phyloP scores from a whole-genome alignment of 2,888 invertebrate species.

The Dasysyrphus albostriatus region DNA sequence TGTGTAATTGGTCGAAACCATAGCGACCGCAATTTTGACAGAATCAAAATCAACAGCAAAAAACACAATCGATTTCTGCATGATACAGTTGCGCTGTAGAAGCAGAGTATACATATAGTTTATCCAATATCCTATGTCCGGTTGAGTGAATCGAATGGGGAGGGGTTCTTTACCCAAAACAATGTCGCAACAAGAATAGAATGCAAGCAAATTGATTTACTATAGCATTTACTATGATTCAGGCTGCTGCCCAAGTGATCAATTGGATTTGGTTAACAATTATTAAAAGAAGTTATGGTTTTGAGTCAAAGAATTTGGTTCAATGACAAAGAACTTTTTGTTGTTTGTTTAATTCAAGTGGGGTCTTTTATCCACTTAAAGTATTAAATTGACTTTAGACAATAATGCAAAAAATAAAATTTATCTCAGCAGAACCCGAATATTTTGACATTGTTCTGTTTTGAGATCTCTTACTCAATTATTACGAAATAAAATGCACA shows the following conservation, averaged over 20 bases:
- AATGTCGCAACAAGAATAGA: conserved; percentile 60
- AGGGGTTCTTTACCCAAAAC: conserved; percentile 31
- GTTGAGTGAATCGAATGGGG: conserved; percentile 47
- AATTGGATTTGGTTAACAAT: conserved; percentile 50
- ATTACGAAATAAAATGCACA: no score
- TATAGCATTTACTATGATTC: conserved; percentile 47
- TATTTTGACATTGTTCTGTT: no score
- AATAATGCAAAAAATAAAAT: no score
- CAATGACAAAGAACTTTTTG: conserved; percentile 3
- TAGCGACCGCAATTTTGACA: conserved; percentile 61
- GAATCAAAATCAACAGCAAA: conserved; percentile 38
- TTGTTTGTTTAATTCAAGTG: neutral
- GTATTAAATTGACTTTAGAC: no score
- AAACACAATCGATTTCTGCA: conserved; percentile 44
- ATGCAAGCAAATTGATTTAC: conserved; percentile 64
- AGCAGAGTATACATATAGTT: no score
- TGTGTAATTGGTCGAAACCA: conserved; percentile 63
- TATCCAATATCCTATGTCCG: conserved; percentile 49
- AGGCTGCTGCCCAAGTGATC: conserved; percentile 44
- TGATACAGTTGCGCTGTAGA: neutral
- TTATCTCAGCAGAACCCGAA: no score
- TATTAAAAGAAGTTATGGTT: conserved; percentile 58
- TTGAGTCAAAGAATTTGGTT: conserved; percentile 32
- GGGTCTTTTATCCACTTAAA: no score
- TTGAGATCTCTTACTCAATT: no score